These are phyloP conservation scores for Eristalinus aeneus DNA, from an alignment of 2,888 invertebrate genomes.

Conservation along the genomic window DNA sequence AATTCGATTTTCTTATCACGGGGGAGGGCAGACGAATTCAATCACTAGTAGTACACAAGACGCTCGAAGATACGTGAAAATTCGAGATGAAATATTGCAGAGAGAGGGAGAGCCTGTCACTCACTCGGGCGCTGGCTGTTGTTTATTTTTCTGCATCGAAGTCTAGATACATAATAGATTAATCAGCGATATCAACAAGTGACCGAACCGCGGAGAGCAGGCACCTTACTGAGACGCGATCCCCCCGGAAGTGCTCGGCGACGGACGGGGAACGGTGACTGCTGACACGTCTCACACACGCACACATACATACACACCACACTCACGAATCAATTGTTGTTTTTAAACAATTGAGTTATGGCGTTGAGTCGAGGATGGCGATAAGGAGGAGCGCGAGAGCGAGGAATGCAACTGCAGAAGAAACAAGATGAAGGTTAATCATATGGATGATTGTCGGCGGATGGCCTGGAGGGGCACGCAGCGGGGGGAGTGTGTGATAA, in stretches of 20 bases:
- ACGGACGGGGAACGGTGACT: slow-evolving; percentile 18
- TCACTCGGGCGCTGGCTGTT: neutral
- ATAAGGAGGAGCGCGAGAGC: neutral
- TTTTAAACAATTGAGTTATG: slow-evolving; percentile 62
- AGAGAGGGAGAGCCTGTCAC: neutral
- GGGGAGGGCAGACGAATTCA: neutral
- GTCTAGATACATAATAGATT: slow-evolving; percentile 31
- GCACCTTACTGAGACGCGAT: neutral
- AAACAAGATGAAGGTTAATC: slow-evolving; percentile 59
- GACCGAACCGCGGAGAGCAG: neutral
- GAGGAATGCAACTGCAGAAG: neutral
- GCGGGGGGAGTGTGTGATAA: slow-evolving; percentile 24
- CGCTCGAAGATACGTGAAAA: neutral
- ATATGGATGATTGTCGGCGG: slow-evolving; percentile 43
- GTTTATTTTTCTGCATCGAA: neutral
- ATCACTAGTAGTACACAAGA: neutral
- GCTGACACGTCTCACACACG: neutral
- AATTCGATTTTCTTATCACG: slow-evolving; percentile 2
- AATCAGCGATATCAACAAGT: slow-evolving; percentile 62
- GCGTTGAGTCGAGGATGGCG: neutral
- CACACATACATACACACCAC: neutral
- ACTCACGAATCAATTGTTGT: slow-evolving; percentile 41
- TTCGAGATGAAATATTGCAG: neutral
- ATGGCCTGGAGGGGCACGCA: slow-evolving; percentile 1
- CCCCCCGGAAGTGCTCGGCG: slow-evolving; percentile 44